phyloP scores from a whole-genome alignment of 2,888 invertebrate species.

The Halictus quadricinctus region DNA sequence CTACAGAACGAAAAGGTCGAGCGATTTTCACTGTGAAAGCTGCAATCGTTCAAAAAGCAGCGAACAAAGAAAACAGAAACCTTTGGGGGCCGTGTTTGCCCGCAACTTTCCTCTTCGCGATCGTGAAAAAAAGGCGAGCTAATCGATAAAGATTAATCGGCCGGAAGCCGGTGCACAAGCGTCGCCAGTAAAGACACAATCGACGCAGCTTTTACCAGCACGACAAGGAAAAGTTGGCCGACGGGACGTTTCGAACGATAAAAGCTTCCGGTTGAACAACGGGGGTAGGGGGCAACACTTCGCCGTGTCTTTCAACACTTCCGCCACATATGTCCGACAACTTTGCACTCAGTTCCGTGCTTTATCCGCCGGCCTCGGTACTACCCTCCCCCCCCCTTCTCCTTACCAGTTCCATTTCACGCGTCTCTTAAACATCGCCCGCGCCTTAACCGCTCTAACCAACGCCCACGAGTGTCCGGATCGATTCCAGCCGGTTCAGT shows the following conservation, averaged over 20 bases:
- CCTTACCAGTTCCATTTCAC: conserved; percentile 30
- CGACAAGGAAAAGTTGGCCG: conserved; percentile 64
- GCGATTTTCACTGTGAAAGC: background rate
- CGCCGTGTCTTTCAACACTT: conserved; percentile 57
- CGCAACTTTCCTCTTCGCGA: conserved; percentile 3
- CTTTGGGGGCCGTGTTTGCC: background rate
- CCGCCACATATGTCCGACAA: conserved; percentile 65
- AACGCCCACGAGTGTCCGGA: conserved; percentile 3
- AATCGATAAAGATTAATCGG: conserved; percentile 62
- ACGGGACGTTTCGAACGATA: conserved; percentile 61
- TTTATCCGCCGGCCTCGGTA: conserved; percentile 29
- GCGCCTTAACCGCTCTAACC: conserved; percentile 16
- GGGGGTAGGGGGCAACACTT: conserved; percentile 47
- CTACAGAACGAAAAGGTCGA: background rate
- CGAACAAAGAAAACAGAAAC: background rate
- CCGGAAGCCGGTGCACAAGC: conserved; percentile 41
- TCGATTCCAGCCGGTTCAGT: conserved; percentile 24
- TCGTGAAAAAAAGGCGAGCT: conserved; percentile 16
- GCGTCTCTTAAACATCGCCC: conserved; percentile 46
- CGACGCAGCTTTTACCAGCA: conserved; percentile 48
- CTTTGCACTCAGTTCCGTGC: conserved; percentile 65
- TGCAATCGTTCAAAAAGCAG: background rate
- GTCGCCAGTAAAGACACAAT: conserved; percentile 51
- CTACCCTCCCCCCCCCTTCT: too few species aligned
- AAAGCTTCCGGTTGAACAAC: conserved; percentile 66